Evolutionary conservation across 2,888 invertebrate genomes (phyloP), one percentile per base, ranked within the genome.

Genomic region (Coelopa pilipes): DNA sequence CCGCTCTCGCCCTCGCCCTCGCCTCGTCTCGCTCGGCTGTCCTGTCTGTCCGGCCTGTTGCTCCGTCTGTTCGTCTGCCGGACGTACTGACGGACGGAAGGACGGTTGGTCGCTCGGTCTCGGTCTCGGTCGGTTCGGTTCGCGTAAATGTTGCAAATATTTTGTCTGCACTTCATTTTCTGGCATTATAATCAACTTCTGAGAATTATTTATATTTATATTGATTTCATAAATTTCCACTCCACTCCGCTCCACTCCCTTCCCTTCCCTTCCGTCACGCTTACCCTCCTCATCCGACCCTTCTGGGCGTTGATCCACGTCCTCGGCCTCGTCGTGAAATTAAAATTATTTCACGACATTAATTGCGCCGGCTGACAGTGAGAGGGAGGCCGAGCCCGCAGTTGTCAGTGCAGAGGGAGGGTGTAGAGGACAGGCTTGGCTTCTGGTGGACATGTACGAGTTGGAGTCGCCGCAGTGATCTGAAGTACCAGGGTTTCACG

Each of bases 141-240:
- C 55, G 12, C 67, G 21, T 17, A 19, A 53, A 53, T 62, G 53
- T 34, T 70, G 70, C 70, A 70, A 49, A 71, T 63, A 63, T 60
- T 62, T 70, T 47, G 70, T 21, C 50, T 60, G 63, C 34, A 53
- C 62, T 71, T 63, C 55, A 63, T 71, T 55, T 71, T 71, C 45
- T 65, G 71, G 46, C 71, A 62, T 66, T 49, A 66, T 66, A 66
- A 66, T 63, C 71, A 55, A 53, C 71, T 71, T 71, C 71, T 59
- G 46, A 65, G 71, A 71, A 71, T 71, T 71, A 71, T 71, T 63
- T 55, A 71, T 71, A 65, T 71, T 71, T 71, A 55, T 71, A 65
- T 65, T 65, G 71, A 71, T 71, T 65, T 63, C 63, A 63, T 50
- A 65, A 45, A 65, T 66, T 66, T 66, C 34, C 59, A 46, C 15